Conservation (phyloP, 2,797 vertebrate genomes). For the Cynopterus sphinx region DNA sequence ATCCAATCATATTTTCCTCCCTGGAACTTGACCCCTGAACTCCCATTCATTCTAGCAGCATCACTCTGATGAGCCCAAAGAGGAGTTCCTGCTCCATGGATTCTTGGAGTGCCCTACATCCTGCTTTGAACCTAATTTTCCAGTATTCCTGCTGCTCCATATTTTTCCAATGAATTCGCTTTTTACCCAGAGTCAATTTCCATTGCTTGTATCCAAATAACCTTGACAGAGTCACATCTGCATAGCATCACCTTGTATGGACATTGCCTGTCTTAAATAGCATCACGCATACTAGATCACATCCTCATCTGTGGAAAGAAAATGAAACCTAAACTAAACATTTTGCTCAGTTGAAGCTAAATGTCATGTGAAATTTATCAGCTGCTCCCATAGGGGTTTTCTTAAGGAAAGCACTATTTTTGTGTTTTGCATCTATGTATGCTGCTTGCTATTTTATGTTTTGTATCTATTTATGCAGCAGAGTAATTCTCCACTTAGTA, state of each 20-base stretch:
- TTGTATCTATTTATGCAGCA: not conserved
- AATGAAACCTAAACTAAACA: not conserved
- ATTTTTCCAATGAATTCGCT: not conserved
- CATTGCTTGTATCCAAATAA: not conserved
- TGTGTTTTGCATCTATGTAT: not conserved
- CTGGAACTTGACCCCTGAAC: not conserved
- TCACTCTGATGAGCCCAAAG: not conserved
- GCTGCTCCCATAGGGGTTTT: not conserved
- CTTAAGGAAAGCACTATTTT: not conserved
- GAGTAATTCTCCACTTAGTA: not conserved
- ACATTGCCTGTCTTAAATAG: not conserved
- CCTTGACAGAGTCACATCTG: not conserved
- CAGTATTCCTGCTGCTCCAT: not conserved
- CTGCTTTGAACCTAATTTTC: not conserved
- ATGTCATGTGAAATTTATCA: not conserved
- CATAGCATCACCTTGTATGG: not conserved
- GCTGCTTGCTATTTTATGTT: not conserved
- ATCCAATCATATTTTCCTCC: not conserved
- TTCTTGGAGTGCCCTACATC: not conserved
- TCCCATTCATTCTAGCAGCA: not conserved
- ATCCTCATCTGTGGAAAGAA: not conserved
- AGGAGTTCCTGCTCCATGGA: not conserved
- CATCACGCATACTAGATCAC: accelerated
- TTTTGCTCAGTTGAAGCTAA: slow-evolving; percentile 16
- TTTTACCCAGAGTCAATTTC: not conserved